Conservation (phyloP, 1,140 invertebrate genomes). For the Hypsibius dujardini region DNA sequence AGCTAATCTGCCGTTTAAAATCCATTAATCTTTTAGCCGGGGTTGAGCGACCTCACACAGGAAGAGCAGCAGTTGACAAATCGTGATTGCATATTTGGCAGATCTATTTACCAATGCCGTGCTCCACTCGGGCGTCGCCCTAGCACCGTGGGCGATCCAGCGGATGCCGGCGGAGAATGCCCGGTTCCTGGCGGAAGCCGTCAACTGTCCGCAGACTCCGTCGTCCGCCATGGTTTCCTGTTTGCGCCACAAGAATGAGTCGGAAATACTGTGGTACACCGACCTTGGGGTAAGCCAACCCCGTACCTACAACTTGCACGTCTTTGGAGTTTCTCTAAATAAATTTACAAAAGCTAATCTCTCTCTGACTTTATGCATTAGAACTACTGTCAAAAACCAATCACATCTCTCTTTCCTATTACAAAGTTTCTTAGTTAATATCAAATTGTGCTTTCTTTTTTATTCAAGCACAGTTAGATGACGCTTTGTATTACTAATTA, state of each 20-base stretch:
- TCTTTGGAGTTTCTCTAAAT: too few species aligned
- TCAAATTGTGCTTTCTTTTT: too few species aligned
- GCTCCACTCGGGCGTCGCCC: not conserved
- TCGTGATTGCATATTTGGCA: not conserved
- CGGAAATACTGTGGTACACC: slow-evolving; percentile 9
- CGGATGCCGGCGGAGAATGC: slow-evolving; percentile 8
- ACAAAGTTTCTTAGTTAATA: too few species aligned
- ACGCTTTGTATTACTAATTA: too few species aligned
- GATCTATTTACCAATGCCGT: slow-evolving; percentile 1
- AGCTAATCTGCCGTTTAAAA: too few species aligned
- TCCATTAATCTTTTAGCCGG: too few species aligned
- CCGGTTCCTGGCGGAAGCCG: slow-evolving; percentile 11
- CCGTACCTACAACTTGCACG: too few species aligned
- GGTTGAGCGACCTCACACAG: not conserved
- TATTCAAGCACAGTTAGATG: too few species aligned
- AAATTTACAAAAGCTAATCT: too few species aligned
- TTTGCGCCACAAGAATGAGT: slow-evolving; percentile 9
- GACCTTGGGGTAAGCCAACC: slow-evolving; percentile 6
- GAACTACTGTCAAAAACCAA: too few species aligned
- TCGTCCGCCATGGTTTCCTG: slow-evolving; percentile 9
- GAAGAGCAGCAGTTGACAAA: not conserved
- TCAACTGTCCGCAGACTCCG: not conserved
- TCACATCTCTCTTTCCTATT: too few species aligned
- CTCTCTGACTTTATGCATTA: too few species aligned
- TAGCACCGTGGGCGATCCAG: slow-evolving; percentile 16